phyloP scores from a whole-genome alignment of 2,797 vertebrate species.

The Manis javanica region DNA sequence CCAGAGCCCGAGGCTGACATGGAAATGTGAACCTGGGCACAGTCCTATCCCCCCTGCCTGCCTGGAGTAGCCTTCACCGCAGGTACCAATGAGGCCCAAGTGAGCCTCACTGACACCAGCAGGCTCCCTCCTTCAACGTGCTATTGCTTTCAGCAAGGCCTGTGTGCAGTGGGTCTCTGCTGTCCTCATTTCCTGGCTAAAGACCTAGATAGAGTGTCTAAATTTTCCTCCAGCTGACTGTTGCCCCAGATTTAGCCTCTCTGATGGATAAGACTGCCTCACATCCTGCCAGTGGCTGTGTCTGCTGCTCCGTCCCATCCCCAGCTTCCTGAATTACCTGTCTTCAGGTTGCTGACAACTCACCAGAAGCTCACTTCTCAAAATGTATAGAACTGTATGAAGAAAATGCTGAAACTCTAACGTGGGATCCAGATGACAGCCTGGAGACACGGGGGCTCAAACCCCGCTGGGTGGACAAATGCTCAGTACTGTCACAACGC shows the following conservation, averaged over 20 bases:
- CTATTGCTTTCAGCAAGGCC: conserved; percentile 4
- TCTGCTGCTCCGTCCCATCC: conserved; percentile 5
- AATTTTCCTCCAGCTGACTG: conserved; percentile 78
- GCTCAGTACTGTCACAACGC: fast-evolving
- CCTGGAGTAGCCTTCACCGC: neutral
- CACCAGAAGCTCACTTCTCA: neutral
- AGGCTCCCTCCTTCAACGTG: neutral
- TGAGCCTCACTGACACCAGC: neutral
- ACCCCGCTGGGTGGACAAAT: fast-evolving
- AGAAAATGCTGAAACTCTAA: neutral
- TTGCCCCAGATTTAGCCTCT: conserved; percentile 81
- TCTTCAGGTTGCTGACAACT: neutral
- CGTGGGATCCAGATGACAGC: fast-evolving
- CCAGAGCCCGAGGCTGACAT: neutral
- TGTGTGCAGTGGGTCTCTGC: conserved; percentile 13
- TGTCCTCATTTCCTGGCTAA: conserved; percentile 77
- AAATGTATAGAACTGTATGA: neutral
- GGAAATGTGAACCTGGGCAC: neutral
- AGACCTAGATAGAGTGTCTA: conserved; percentile 83
- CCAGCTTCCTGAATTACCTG: conserved; percentile 15
- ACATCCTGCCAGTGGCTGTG: neutral
- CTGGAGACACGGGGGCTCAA: neutral
- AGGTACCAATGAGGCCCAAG: neutral
- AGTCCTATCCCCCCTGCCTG: neutral
- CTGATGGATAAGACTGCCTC: conserved; percentile 69